These are phyloP conservation scores for Trisateles emortualis DNA, from an alignment of 2,888 invertebrate species.

Conservation along the genomic window DNA sequence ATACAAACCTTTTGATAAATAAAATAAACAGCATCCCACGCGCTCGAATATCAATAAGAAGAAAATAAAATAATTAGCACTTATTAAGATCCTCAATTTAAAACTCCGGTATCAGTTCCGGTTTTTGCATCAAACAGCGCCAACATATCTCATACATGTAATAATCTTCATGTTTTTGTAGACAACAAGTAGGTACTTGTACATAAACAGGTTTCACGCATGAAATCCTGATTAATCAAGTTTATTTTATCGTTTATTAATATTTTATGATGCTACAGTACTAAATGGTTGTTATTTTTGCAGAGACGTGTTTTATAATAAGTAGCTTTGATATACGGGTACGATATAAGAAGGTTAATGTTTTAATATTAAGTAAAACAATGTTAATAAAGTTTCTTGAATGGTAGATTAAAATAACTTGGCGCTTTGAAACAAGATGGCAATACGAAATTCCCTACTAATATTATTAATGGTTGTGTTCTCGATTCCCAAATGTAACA, in stretches of 20 bases:
- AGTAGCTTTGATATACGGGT: slow-evolving; percentile 1
- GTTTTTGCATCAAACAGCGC: background rate
- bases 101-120: too few species aligned
- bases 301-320: background rate
- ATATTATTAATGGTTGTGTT: too few species aligned
- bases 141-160: background rate
- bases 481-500: too few species aligned
- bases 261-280: slow-evolving; percentile 7
- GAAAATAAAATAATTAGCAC: too few species aligned
- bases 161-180: background rate
- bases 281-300: slow-evolving; percentile 5
- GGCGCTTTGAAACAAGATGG: background rate
- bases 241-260: slow-evolving; percentile 8
- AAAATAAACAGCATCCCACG: too few species aligned
- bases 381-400: background rate
- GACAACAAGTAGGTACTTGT: background rate
- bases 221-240: slow-evolving; percentile 12
- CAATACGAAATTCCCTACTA: background rate
- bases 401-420: background rate
- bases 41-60: too few species aligned
- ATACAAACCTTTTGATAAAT: too few species aligned
- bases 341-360: background rate
- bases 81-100: too few species aligned
- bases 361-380: slow-evolving; percentile 6
- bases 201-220: slow-evolving; percentile 3